phyloP scores from a whole-genome alignment of 2,888 invertebrate genomes.

The Entomobrya multifasciata region DNA sequence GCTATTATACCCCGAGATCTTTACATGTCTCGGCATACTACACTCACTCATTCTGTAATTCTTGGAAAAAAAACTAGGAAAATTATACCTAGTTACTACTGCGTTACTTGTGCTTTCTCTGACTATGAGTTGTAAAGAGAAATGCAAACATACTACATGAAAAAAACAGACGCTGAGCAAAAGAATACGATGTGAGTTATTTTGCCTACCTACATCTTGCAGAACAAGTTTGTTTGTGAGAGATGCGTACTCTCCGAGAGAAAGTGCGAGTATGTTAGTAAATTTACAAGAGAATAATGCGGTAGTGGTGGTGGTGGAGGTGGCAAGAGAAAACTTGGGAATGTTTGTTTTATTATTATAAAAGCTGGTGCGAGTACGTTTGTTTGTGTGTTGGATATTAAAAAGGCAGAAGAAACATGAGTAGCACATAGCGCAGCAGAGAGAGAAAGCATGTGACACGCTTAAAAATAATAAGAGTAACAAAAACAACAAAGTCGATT shows the following conservation, averaged over 20 bases:
- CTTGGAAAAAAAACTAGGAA: no score
- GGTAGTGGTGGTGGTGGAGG: not conserved
- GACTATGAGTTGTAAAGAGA: not conserved
- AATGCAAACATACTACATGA: slow-evolving; percentile 5
- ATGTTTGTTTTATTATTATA: slow-evolving; percentile 12
- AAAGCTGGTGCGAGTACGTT: not conserved
- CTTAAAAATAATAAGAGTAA: not conserved
- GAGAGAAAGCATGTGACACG: slow-evolving; percentile 26
- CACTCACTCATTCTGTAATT: no score
- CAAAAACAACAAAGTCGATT: slow-evolving; percentile 21
- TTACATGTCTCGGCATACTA: not conserved
- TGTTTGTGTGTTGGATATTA: no score
- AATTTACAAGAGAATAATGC: slow-evolving; percentile 40
- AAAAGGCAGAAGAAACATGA: not conserved
- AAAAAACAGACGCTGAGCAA: not conserved
- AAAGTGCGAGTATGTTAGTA: no score
- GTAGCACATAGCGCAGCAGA: not conserved
- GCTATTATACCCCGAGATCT: slow-evolving; percentile 1
- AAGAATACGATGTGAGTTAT: slow-evolving; percentile 11
- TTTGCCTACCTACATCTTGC: not conserved
- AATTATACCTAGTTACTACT: no score
- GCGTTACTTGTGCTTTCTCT: not conserved
- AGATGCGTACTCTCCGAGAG: not conserved
- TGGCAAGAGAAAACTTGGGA: not conserved
- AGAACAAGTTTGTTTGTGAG: slow-evolving; percentile 23